Percentiles rank a stretch among this genome's conserved stretches.
phyloP scores from a whole-genome alignment of 2,113 vertebrate genomes.

The Odocoileus virginianus region DNA sequence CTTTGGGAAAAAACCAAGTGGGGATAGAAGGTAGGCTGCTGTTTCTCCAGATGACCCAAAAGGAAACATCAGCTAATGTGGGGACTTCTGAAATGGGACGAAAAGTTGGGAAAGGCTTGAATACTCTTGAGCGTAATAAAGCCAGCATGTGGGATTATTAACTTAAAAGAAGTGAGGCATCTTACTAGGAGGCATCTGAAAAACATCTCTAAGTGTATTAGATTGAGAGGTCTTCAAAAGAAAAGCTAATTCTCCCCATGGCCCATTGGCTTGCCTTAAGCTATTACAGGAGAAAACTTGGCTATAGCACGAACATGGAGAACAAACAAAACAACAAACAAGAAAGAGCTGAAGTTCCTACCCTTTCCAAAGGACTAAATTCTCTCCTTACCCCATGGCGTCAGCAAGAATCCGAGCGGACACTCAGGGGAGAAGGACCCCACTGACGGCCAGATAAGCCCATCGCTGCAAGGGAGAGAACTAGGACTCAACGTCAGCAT shows the following conservation, averaged over 20 bases:
- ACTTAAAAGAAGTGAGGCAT: neutral
- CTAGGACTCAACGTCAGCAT: neutral
- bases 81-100: neutral
- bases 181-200: neutral
- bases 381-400: neutral
- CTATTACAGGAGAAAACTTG: neutral
- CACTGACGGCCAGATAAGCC: neutral
- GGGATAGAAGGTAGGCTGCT: neutral
- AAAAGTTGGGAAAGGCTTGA: neutral
- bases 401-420: neutral
- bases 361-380: neutral
- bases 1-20: rapidly evolving
- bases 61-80: neutral
- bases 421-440: neutral
- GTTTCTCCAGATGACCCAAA: neutral
- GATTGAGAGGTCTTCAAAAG: neutral
- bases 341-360: neutral
- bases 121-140: neutral
- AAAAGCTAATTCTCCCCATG: neutral
- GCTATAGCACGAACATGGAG: neutral
- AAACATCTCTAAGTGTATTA: neutral
- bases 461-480: too few relatives aligned
- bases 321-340: neutral
- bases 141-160: neutral
- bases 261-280: neutral